Percentiles rank a stretch among this genome's conserved stretches.
Evolutionary conservation across 2,113 vertebrate genomes (phyloP).

Genomic region (Cyphotilapia sp.): DNA sequence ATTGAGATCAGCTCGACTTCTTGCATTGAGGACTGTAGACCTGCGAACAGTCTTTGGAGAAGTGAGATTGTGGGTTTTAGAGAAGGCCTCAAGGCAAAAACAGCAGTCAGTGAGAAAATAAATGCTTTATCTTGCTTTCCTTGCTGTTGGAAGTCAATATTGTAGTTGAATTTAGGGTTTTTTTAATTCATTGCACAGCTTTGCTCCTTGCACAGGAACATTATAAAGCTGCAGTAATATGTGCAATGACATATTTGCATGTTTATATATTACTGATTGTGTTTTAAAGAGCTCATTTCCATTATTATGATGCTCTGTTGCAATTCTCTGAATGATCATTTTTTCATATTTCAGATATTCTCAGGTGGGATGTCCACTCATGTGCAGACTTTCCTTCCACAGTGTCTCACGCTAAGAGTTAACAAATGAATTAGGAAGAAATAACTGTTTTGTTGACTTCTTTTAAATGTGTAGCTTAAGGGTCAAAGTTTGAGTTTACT

Average conservation of each 20-base stretch:
- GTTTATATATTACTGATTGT: neutral
- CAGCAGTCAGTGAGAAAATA: neutral
- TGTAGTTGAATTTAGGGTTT: neutral
- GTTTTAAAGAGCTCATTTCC: neutral
- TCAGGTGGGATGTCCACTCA: neutral
- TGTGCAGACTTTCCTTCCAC: neutral
- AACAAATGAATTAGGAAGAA: neutral
- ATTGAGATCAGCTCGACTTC: neutral
- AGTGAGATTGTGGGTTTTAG: neutral
- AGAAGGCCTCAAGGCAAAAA: neutral
- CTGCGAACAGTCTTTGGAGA: neutral
- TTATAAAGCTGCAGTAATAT: neutral
- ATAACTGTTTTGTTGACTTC: neutral
- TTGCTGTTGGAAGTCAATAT: neutral
- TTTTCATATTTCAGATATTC: neutral
- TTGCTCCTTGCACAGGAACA: neutral
- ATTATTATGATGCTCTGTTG: neutral
- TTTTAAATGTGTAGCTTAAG: neutral
- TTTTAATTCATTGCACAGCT: neutral
- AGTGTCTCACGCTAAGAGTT: neutral
- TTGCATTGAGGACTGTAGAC: neutral
- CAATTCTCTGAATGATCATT: neutral
- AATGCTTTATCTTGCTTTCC: neutral
- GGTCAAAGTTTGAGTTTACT: slow-evolving; percentile 1
- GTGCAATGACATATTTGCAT: neutral